These are phyloP conservation scores for Oscheius sp. DNA, from an alignment of 2,888 invertebrate genomes.

Conservation along the genomic window DNA sequence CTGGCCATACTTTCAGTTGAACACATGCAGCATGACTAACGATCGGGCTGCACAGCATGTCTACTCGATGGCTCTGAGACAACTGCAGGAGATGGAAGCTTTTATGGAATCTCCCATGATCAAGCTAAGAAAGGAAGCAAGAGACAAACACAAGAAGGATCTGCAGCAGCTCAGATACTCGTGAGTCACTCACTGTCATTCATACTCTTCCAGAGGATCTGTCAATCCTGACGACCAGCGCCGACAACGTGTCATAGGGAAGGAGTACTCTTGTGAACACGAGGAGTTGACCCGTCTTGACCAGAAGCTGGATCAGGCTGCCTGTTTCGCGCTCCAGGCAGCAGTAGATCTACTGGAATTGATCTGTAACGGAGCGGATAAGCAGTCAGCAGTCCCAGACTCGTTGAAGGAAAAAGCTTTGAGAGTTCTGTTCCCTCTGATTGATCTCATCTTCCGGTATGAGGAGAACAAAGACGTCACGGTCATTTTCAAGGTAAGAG, in stretches of 20 bases:
- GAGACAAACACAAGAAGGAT: conserved; percentile 3
- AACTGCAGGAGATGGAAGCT: conserved; percentile 25
- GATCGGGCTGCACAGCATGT: conserved; percentile 14
- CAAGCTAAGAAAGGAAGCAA: conserved; percentile 24
- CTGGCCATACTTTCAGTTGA: conserved; percentile 2
- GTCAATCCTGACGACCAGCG: conserved; percentile 13
- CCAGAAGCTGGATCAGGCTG: conserved; percentile 29
- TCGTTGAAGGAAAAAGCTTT: conserved; percentile 22
- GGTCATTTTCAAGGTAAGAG: conserved; percentile 9
- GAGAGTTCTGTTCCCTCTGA: conserved; percentile 53
- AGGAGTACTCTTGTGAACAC: conserved; percentile 22
- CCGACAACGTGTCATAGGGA: neutral
- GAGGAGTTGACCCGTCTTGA: conserved; percentile 26
- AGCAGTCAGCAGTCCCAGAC: neutral
- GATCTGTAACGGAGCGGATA: conserved; percentile 11
- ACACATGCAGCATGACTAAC: conserved; percentile 6
- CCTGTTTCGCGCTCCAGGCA: conserved; percentile 39
- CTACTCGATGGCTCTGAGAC: conserved; percentile 20
- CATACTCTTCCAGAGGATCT: conserved; percentile 3
- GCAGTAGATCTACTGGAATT: conserved; percentile 39
- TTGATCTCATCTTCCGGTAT: conserved; percentile 59
- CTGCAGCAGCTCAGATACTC: neutral
- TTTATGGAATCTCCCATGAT: conserved; percentile 29
- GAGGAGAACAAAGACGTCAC: conserved; percentile 39
- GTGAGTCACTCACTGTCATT: neutral